A percentile compares a stretch with the other conserved stretches of the same genome.
phyloP scores from a whole-genome alignment of 2,888 invertebrate species.

The Oscheius sp. region DNA sequence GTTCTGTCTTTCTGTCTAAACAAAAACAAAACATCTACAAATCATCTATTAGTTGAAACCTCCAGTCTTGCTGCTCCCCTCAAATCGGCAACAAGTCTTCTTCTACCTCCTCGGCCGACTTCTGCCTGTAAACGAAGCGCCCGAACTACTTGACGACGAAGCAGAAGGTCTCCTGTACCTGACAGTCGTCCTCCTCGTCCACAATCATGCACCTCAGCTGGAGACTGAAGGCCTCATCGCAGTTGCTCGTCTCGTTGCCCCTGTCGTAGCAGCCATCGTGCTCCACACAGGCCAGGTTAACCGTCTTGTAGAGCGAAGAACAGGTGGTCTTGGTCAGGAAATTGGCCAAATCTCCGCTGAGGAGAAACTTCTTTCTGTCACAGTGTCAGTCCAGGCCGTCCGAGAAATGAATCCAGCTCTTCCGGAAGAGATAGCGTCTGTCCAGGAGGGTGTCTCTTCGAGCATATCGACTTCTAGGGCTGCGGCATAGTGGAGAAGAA shows the following conservation, averaged over 20 bases:
- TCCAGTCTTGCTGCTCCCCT: too few species aligned
- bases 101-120: not conserved
- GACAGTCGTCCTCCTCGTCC: slow-evolving; percentile 4
- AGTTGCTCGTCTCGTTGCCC: not conserved
- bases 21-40: too few species aligned
- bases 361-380: not conserved
- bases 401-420: not conserved
- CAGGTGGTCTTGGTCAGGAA: slow-evolving; percentile 3
- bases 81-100: too few species aligned
- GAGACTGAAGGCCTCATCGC: slow-evolving; percentile 1
- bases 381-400: not conserved
- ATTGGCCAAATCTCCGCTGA: not conserved
- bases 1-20: too few species aligned
- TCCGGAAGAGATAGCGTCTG: not conserved
- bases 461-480: not conserved
- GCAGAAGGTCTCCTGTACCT: slow-evolving; percentile 15
- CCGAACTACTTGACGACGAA: slow-evolving; percentile 19
- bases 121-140: not conserved
- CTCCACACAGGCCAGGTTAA: not conserved
- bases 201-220: slow-evolving; percentile 3
- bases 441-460: slow-evolving; percentile 1
- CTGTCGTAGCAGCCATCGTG: slow-evolving; percentile 9
- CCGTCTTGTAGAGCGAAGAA: slow-evolving; percentile 5
- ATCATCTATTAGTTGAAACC: too few species aligned
- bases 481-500: not conserved